Evolutionary conservation across 2,113 vertebrate species (phyloP), one percentile per base, ranked within the genome.

Genomic region (Oreochromis niloticus): DNA sequence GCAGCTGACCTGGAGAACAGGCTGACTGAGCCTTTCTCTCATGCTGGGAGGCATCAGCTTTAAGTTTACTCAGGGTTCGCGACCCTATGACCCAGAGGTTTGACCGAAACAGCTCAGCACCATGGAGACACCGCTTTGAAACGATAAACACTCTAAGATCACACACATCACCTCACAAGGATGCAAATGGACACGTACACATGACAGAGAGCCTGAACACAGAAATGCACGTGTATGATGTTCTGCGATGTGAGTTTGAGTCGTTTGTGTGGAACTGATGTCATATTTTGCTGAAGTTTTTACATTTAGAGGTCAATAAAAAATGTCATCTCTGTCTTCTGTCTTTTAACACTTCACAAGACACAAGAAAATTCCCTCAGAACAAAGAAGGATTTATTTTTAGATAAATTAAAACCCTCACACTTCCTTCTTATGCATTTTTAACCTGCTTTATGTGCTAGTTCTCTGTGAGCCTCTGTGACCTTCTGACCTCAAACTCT

Each of bases 51-150:
- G 88, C 87, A 61, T 90, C 85, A 90, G 92, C 88, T 93, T 91
- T 86, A 88, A 94, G 90, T 95, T 94, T 93, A 91, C 83, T 61
- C 83, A 87, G 86, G 85, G 93, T 91, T 95, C 91, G 90, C 1
- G 85, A 93, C 93, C 93, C 84, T 2, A 22, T 89, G 93, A 95
- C 93, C 92, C 57, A n/a, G 61, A 91, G 91, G 87, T 89, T 87
- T 88, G 89, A 91, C 91, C n/a, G 24, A 75, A 85, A 82, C 84
- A 73, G 56, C 88, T 88, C 87, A 89, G 88, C 94, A 90, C 94
- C 94, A 93, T 93, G 94, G 94, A 93, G 91, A 95, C 75, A 17
- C 34, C 5, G 50, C 90, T 90, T 89, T 93, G 88, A 90, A 91
- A 87, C 86, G 85, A 90, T 59, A 93, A 95, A 94, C 88, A 93